Conservation (phyloP, 1,140 invertebrate genomes). For the Leptinotarsa lineolata region DNA sequence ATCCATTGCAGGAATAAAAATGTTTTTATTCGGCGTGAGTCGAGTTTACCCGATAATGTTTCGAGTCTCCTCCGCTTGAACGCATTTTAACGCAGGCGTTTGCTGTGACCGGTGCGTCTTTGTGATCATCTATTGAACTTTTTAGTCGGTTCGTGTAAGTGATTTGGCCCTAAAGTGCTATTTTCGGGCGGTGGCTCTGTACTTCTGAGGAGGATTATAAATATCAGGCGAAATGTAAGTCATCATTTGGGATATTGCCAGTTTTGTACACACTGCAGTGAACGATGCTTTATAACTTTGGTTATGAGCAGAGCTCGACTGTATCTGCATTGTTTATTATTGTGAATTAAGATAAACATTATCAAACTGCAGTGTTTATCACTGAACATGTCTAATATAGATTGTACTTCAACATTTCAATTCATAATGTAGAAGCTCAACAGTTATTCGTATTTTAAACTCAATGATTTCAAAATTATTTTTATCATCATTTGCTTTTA, state of each 20-base stretch:
- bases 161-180: constrained; percentile 4
- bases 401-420: too few species aligned
- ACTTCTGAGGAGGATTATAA: neutral
- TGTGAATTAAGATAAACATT: neutral
- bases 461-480: too few species aligned
- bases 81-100: constrained; percentile 21
- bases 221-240: neutral
- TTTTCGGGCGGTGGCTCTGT: constrained; percentile 3
- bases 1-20: neutral
- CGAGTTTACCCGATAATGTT: neutral
- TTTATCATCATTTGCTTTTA: too few species aligned
- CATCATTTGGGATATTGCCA: neutral
- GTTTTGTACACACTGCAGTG: neutral
- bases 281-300: neutral
- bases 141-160: neutral
- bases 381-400: too few species aligned
- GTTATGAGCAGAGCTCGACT: neutral
- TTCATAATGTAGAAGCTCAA: too few species aligned
- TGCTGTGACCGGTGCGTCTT: neutral
- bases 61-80: neutral
- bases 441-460: too few species aligned
- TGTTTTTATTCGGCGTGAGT: neutral
- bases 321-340: constrained; percentile 2
- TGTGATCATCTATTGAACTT: constrained; percentile 6
- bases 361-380: too few species aligned